Base-by-base conservation (phyloP, 2,797 vertebrate genomes). In the Spinus pinus region DNA sequence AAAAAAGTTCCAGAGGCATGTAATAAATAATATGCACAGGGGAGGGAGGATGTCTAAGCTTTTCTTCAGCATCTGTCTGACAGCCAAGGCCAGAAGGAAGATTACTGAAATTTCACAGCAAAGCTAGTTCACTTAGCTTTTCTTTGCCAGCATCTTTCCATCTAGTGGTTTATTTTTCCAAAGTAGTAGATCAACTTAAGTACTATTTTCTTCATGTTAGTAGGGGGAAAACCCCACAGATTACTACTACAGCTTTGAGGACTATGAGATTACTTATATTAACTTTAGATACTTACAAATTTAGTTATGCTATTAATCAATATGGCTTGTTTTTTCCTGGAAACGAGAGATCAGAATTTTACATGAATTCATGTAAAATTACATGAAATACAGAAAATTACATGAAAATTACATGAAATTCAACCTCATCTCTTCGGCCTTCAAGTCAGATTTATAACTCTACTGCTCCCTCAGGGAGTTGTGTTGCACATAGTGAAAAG, bases 1-100 rank as follows among this genome's bases (percentile, higher is more conserved):
- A 85, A 89, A 95, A 92, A 96, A 93, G 94, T 94, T 94, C 65
- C 92, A 94, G 81, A 91, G 61, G 47, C 75, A 86, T 86, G 62
- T 69, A 89, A 89, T 88, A 97, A 88, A 87, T 90, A 97, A 94
- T 25, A 93, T 31, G 65, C 85, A 89, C 54, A 74, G 73, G 47
- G 74, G 75, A 96, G 81, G 50, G 72, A 94, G 46, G 61, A 69
- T 53, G 42, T 69, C 78, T 72, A 64, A 81, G 81, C 65, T 94
- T 90, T 83, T 69, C 81, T 65, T 86, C 60, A 65, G 65, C 80
- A 90, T 78, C 86, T 62, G 81, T 37, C 86, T 86, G 79, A 57
- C 75, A 94, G 93, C n/a, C 69, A 91, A 86, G 35, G 72, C 67
- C 66, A 83, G 57, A 85, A 42, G 62, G 60, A 93, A 88, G 67